Conservation (phyloP, 1,140 invertebrate genomes). For the Cephus cinctus region DNA sequence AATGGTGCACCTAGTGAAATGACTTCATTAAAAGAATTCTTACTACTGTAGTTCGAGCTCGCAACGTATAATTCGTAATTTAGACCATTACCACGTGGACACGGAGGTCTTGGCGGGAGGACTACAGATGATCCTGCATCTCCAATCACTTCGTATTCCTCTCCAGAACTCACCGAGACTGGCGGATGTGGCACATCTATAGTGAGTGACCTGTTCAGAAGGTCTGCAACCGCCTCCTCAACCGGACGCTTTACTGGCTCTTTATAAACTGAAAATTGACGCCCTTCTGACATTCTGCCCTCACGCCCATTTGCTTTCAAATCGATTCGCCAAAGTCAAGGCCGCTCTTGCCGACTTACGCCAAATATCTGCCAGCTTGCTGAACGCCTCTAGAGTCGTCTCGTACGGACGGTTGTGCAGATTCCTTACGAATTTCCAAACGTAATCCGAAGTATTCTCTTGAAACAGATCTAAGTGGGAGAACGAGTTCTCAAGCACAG, state of each 20-base stretch:
- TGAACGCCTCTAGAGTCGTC: slow-evolving; percentile 79
- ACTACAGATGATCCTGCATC: slow-evolving; percentile 52
- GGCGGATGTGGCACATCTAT: slow-evolving; percentile 41
- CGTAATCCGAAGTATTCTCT: slow-evolving; percentile 65
- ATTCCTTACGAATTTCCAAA: slow-evolving; percentile 71
- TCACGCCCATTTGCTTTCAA: no score
- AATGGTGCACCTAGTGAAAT: slow-evolving; percentile 67
- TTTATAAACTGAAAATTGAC: slow-evolving; percentile 56
- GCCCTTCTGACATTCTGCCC: no score
- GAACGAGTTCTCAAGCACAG: slow-evolving; percentile 76
- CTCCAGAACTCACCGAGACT: slow-evolving; percentile 51
- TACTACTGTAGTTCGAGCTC: no score
- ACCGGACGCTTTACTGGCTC: slow-evolving; percentile 53
- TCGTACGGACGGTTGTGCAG: slow-evolving; percentile 75
- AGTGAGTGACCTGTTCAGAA: slow-evolving; percentile 60
- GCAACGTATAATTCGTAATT: no score
- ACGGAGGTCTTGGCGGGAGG: slow-evolving; percentile 59
- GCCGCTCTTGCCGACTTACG: no score
- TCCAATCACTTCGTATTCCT: slow-evolving; percentile 71
- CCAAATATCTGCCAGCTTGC: slow-evolving; percentile 75
- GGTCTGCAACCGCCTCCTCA: slow-evolving; percentile 59
- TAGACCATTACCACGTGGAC: slow-evolving; percentile 38
- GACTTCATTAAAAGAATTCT: slow-evolving; percentile 12
- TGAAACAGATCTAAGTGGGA: slow-evolving; percentile 80
- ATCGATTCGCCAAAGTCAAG: no score